A percentile compares a stretch with the other conserved stretches of the same genome.
These are phyloP conservation scores for Otocyon megalotis DNA, from an alignment of 2,113 vertebrate genomes.

Conservation along the genomic window DNA sequence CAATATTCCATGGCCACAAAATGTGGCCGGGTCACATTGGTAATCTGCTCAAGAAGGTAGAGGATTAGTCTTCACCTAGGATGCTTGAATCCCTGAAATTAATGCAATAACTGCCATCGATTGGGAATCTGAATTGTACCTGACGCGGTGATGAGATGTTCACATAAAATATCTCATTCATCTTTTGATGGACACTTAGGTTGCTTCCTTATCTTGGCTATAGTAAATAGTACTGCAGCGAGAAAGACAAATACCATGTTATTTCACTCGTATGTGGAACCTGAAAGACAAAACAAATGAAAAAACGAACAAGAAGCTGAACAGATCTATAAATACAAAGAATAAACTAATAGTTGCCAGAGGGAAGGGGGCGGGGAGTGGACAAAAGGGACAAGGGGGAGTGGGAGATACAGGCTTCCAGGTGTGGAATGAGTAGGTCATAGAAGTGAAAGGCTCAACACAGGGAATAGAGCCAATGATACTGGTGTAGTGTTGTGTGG, in stretches of 20 bases:
- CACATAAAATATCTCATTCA: not conserved
- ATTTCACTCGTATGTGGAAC: not conserved
- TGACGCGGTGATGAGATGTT: not conserved
- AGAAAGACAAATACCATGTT: not conserved
- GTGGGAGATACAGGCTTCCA: not conserved
- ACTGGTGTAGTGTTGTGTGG: not conserved
- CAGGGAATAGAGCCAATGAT: not conserved
- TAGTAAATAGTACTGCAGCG: not conserved
- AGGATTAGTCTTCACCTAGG: not conserved
- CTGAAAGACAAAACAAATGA: not conserved
- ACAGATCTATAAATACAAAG: not conserved
- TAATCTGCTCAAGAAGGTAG: not conserved
- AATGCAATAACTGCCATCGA: not conserved
- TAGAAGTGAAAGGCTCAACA: not conserved
- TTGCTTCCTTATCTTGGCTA: not conserved
- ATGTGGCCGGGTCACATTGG: not conserved
- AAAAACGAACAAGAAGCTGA: not conserved
- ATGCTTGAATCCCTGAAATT: not conserved
- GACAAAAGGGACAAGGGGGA: not conserved
- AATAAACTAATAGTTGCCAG: not conserved
- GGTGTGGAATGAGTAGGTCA: not conserved
- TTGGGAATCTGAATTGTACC: not conserved
- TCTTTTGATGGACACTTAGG: not conserved
- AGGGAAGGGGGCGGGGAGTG: not conserved
- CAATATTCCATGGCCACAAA: not conserved